phyloP scores from a whole-genome alignment of 2,888 invertebrate species.

The Calliphora vomitoria region DNA sequence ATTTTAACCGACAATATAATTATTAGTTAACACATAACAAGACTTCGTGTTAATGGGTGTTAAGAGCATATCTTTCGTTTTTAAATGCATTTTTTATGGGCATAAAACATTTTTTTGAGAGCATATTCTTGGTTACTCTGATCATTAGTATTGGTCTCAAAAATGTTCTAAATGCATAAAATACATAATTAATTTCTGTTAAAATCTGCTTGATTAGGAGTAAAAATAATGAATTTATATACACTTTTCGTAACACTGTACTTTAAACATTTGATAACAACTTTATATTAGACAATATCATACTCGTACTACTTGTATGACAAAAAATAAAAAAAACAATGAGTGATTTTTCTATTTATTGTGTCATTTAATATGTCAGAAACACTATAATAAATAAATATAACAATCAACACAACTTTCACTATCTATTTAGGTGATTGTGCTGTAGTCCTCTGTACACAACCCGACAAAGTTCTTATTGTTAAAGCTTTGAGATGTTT shows the following conservation, averaged over 20 bases:
- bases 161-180: no score
- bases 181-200: no score
- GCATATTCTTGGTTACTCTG: no score
- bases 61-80: no score
- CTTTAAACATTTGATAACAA: not conserved
- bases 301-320: not conserved
- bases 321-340: not conserved
- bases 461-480: slow-evolving; percentile 1
- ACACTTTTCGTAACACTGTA: slow-evolving; percentile 24
- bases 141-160: no score
- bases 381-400: slow-evolving; percentile 11
- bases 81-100: no score
- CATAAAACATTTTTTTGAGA: no score
- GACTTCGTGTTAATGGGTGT: no score
- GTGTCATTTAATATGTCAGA: slow-evolving; percentile 36
- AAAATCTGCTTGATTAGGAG: no score
- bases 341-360: slow-evolving; percentile 18
- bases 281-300: not conserved
- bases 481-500: not conserved
- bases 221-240: no score
- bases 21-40: no score
- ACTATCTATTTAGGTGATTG: not conserved
- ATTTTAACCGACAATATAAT: no score
- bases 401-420: slow-evolving; percentile 21
- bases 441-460: not conserved